These are phyloP conservation scores for Onychostruthus taczanowskii DNA, from an alignment of 2,113 vertebrate genomes.

Conservation along the genomic window DNA sequence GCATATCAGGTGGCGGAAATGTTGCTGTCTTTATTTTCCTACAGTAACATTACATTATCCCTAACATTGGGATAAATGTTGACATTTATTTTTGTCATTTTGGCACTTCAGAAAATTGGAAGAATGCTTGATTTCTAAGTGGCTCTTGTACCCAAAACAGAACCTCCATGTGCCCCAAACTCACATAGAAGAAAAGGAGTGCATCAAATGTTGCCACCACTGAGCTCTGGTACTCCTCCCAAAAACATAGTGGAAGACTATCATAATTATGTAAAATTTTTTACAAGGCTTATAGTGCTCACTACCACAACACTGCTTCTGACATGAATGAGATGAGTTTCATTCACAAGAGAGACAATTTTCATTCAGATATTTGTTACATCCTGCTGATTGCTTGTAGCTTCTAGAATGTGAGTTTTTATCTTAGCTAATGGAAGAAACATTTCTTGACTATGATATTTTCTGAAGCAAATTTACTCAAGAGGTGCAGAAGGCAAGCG, in stretches of 20 bases:
- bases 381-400: neutral
- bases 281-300: neutral
- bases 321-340: conserved; percentile 10
- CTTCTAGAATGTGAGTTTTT: neutral
- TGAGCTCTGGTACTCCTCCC: neutral
- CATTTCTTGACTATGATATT: neutral
- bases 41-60: neutral
- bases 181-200: neutral
- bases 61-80: neutral
- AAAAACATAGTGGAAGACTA: neutral
- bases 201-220: neutral
- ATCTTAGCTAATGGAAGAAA: neutral
- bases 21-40: neutral
- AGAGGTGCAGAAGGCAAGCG: neutral
- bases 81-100: neutral
- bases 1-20: neutral
- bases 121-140: rapidly evolving
- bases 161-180: neutral
- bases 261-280: neutral
- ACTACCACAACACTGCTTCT: neutral
- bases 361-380: conserved; percentile 3
- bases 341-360: conserved; percentile 6
- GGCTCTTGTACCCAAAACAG: neutral
- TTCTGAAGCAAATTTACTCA: neutral
- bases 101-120: neutral